Evolutionary conservation across 2,113 vertebrate genomes (phyloP), one percentile per base, ranked within the genome.

Genomic region (Puntigrus tetrazona): DNA sequence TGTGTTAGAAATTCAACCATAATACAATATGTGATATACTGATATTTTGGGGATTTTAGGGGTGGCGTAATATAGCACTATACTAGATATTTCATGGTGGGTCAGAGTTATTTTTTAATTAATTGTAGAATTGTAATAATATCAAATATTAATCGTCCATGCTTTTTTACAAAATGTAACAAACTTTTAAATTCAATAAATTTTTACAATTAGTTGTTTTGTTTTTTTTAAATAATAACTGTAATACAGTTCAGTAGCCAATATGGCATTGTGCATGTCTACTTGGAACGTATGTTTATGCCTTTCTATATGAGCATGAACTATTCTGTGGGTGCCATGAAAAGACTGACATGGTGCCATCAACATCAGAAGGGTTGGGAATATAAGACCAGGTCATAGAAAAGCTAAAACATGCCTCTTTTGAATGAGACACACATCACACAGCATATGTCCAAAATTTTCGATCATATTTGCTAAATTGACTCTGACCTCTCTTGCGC

Each of bases 401-500:
- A 57, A n/a, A 20, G 36, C 14, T 77, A 61, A 18, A 43, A 36
- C 20, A 36, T 78, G 67, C 5, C n/a, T 43, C 7, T 20, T 78
- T 78, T 61, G 13, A 43, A 59, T 20, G n/a, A 78, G 55, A 78
- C 20, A 41, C 77, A 29, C 14, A 3, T 7, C 1, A 2, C 22
- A 31, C 9, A 29, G 59, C n/a, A 45, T 31, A 10, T 67, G 78
- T 0, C 25, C 59, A 45, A 4, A 27, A 57, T 47, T 47, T 41
- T 67, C 9, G 4, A 72, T 72, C 70, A 27, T 61, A 57, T 55
- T 45, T 61, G 16, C 52, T 72, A 22, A 72, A 73, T 61, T 61
- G 36, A 38, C 52, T 74, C 8, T 70, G 50, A 43, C 70, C 70
- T 74, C 69, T 25, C 34, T 74, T 75, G 67, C 43, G 36, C 50